A percentile compares a stretch with the other conserved stretches of the same genome.
Conservation (phyloP, 1,140 invertebrate species). For the Ctenoplectra terminalis region DNA sequence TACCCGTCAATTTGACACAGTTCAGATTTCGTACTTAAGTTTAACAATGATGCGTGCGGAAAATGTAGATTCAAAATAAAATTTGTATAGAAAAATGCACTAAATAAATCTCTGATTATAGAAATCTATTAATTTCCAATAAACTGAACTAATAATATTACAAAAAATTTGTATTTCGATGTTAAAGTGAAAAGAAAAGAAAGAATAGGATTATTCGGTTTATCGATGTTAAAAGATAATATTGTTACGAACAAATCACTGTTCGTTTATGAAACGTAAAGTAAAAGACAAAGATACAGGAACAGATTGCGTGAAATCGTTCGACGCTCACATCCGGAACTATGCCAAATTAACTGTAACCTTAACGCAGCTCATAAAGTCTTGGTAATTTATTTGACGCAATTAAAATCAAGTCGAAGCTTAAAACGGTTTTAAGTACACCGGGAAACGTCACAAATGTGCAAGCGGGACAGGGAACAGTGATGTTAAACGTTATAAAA, state of each 20-base stretch:
- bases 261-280: neutral
- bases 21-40: too few relatives aligned
- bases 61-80: too few relatives aligned
- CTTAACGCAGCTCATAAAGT: slow-evolving; percentile 24
- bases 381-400: slow-evolving; percentile 14
- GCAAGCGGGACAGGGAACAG: neutral
- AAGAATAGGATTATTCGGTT: neutral
- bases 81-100: too few relatives aligned
- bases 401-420: slow-evolving; percentile 26
- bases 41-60: too few relatives aligned
- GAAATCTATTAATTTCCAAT: too few relatives aligned
- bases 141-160: too few relatives aligned
- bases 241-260: neutral
- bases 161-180: too few relatives aligned
- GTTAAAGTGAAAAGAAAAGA: neutral
- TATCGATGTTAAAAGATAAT: neutral
- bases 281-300: neutral
- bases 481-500: slow-evolving; percentile 20
- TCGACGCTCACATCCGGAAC: neutral
- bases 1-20: too few relatives aligned
- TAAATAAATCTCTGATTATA: too few relatives aligned
- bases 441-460: slow-evolving; percentile 1
- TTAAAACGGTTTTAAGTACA: slow-evolving; percentile 16
- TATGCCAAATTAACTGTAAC: slow-evolving; percentile 36
- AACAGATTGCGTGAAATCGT: neutral